Percentiles rank a stretch among this genome's conserved stretches.
These are phyloP conservation scores for Coelogynopora nodosa DNA, from an alignment of 2,888 invertebrate genomes.

Conservation along the genomic window DNA sequence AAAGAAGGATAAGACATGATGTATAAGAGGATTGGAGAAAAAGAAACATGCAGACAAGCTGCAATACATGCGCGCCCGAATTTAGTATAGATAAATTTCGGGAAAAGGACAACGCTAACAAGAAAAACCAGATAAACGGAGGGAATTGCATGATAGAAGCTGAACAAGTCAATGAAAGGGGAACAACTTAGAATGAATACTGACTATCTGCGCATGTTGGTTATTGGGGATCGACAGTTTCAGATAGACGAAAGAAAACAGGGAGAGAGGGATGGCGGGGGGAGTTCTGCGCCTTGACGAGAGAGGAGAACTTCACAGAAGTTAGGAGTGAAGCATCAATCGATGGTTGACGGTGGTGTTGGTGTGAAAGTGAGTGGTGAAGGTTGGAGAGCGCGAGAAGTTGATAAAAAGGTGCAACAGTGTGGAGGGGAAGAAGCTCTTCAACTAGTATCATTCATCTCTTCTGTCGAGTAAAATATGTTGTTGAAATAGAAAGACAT, in stretches of 20 bases:
- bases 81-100: not conserved
- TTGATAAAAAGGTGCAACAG: not conserved
- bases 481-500: too few relatives aligned
- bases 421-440: not conserved
- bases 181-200: not conserved
- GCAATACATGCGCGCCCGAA: not conserved
- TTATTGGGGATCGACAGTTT: not conserved
- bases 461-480: not conserved
- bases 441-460: not conserved
- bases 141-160: not conserved
- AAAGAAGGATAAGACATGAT: not conserved
- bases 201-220: not conserved
- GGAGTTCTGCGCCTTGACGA: not conserved
- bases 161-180: not conserved
- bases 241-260: not conserved
- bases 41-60: not conserved
- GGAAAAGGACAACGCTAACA: not conserved
- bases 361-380: constrained; percentile 6
- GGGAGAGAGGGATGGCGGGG: not conserved
- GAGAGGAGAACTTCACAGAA: not conserved
- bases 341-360: constrained; percentile 12
- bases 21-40: not conserved
- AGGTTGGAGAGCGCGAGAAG: not conserved
- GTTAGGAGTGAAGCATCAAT: not conserved
- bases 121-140: not conserved